Evolutionary conservation across 2,888 invertebrate species (phyloP), one percentile per base, ranked within the genome.

Genomic region (Drosophila kambysellisi): DNA sequence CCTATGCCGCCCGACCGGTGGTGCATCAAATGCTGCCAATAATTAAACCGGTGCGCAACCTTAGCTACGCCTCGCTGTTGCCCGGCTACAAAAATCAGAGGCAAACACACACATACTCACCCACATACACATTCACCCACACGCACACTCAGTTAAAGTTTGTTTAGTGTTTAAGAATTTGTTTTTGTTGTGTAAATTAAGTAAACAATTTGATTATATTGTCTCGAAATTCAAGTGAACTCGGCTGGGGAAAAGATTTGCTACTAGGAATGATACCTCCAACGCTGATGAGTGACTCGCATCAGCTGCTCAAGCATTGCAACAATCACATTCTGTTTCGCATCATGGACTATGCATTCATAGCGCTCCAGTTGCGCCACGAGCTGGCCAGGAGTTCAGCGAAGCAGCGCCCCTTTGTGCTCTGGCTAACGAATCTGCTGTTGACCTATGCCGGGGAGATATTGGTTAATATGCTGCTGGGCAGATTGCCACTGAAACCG

Each of bases 11-110:
- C 5, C 68, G 39, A 3, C 88, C 88, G 17, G 81, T 88, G 57
- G 70, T 88, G 39, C 90, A 88, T 56, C 87, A 88, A 56, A 76
- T 58, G 75, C 62, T 88, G 78, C 88, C 89, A 0, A 51, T 58
- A 35, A 81, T 84, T 60, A 88, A 88, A 35, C 82, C 86, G 0
- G 88, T 89, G 57, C 78, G 88, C 11, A 81, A 68, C 50, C 72
- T 88, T 1, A 88, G 89, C 73, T 88, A 59, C 33, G 79, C 56
- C 30, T 75, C 81, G 3, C 56, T 86, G 7, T 3, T 61, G 3
- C 80, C 76, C 2, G 74, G 71, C 11, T 82, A 81, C 32, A 76
- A 74, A 35, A 63, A 51, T 20, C 72, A 41, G 33, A 54, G 64
- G 20, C 46, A 58, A 53, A 58, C 33, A 43, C 12, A 52, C 35